These are phyloP conservation scores for Oeneis ivallda DNA, from an alignment of 2,888 invertebrate species.

Conservation along the genomic window DNA sequence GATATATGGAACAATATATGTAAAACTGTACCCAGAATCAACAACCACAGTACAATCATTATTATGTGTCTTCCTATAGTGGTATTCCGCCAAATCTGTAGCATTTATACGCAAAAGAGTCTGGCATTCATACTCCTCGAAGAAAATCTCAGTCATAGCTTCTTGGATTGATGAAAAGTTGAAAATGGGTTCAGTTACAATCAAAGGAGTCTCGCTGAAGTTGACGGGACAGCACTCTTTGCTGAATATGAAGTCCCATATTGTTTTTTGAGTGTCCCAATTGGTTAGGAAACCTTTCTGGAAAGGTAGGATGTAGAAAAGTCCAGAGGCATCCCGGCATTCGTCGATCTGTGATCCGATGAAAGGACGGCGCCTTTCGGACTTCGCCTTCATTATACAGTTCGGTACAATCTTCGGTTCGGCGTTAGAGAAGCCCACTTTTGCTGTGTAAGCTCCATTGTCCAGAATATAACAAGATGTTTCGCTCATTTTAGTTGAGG, in stretches of 20 bases:
- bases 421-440: conserved; percentile 89
- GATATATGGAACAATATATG: conserved; percentile 95
- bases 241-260: conserved; percentile 98
- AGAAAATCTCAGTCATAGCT: conserved; percentile 96
- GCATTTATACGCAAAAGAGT: conserved; percentile 90
- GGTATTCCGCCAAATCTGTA: conserved; percentile 89
- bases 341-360: conserved; percentile 96
- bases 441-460: conserved; percentile 93
- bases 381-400: conserved; percentile 98
- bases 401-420: conserved; percentile 92
- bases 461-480: conserved; percentile 87
- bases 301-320: conserved; percentile 96
- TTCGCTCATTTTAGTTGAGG: conserved; percentile 56
- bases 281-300: conserved; percentile 97
- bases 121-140: conserved; percentile 97
- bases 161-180: conserved; percentile 97
- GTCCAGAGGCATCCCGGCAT: conserved; percentile 96
- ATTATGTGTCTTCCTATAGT: conserved; percentile 80
- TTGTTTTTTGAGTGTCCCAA: conserved; percentile 97
- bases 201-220: conserved; percentile 88
- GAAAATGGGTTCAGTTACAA: conserved; percentile 96
- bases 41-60: conserved; percentile 90
- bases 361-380: conserved; percentile 95
- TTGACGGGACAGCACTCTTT: conserved; percentile 91
- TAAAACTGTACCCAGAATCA: conserved; percentile 97